phyloP scores from a whole-genome alignment of 2,888 invertebrate species.

The Cordylochernes scorpioides region DNA sequence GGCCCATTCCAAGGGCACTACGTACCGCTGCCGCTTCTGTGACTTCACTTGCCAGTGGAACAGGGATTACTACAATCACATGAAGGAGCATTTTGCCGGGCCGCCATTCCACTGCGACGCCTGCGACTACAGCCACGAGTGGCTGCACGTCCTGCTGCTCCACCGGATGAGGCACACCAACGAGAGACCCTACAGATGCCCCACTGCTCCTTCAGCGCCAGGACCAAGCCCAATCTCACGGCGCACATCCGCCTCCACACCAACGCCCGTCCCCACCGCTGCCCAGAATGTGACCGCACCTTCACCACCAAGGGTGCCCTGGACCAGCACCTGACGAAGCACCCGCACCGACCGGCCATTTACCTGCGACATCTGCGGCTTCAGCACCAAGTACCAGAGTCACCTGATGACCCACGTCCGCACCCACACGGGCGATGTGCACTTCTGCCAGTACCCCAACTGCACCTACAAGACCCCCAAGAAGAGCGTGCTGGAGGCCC shows the following conservation, averaged over 20 bases:
- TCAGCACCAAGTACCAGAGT: conserved; percentile 36
- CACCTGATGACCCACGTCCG: conserved; percentile 36
- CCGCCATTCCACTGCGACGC: conserved; percentile 36
- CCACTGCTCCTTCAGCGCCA: conserved; percentile 32
- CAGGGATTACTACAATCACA: conserved; percentile 32
- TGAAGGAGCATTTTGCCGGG: conserved; percentile 31
- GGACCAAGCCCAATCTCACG: conserved; percentile 31
- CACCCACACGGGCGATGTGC: conserved; percentile 35
- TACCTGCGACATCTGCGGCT: conserved; percentile 37
- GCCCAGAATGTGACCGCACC: conserved; percentile 31
- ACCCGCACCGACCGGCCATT: conserved; percentile 31
- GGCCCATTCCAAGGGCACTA: conserved; percentile 31
- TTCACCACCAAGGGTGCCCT: conserved; percentile 33
- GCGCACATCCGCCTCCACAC: conserved; percentile 33
- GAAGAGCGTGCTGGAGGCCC: conserved; percentile 34
- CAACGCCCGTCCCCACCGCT: conserved; percentile 29
- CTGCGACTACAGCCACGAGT: conserved; percentile 28
- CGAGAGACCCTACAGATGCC: conserved; percentile 26
- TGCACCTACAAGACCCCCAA: conserved; percentile 37
- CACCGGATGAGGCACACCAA: conserved; percentile 32
- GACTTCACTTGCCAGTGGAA: conserved; percentile 35
- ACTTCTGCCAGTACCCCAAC: conserved; percentile 32
- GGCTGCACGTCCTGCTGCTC: conserved; percentile 30
- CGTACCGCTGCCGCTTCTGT: conserved; percentile 34
- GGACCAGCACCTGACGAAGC: conserved; percentile 31